phyloP scores from a whole-genome alignment of 1,140 invertebrate genomes.

The Tenebrio molitor region DNA sequence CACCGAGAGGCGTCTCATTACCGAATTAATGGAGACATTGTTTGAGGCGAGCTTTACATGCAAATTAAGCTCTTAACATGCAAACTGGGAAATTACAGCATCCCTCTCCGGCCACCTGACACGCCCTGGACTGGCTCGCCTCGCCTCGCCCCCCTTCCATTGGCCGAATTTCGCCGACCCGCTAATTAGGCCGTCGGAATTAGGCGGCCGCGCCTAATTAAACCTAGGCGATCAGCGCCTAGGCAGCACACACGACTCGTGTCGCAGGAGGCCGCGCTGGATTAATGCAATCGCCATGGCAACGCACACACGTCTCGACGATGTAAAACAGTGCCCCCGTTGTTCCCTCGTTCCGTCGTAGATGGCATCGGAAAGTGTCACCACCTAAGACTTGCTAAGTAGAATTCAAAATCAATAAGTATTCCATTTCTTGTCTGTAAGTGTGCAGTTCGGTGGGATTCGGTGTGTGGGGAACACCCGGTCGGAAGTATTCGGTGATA shows the following conservation, averaged over 20 bases:
- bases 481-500: slow-evolving; percentile 60
- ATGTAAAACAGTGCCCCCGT: slow-evolving; percentile 19
- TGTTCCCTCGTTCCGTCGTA: background rate
- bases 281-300: background rate
- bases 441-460: slow-evolving; percentile 56
- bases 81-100: slow-evolving; percentile 62
- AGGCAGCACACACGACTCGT: too few relatives aligned
- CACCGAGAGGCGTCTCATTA: slow-evolving; percentile 56
- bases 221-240: too few relatives aligned
- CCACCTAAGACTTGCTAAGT: slow-evolving; percentile 62
- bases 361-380: slow-evolving; percentile 59
- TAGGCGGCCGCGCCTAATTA: background rate
- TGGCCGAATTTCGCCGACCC: slow-evolving; percentile 26
- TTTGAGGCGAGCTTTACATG: slow-evolving; percentile 61
- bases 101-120: slow-evolving; percentile 47
- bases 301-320: too few relatives aligned
- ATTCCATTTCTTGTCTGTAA: slow-evolving; percentile 61
- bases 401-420: slow-evolving; percentile 64
- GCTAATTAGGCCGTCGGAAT: background rate
- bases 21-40: slow-evolving; percentile 62
- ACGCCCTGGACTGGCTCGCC: slow-evolving; percentile 47
- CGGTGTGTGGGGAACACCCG: slow-evolving; percentile 50
- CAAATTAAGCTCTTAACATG: slow-evolving; percentile 63
- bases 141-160: slow-evolving; percentile 12
- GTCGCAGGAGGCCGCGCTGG: too few relatives aligned